Evolutionary conservation across 2,113 vertebrate genomes (phyloP).

Genomic region (Atherinomorus stipes): DNA sequence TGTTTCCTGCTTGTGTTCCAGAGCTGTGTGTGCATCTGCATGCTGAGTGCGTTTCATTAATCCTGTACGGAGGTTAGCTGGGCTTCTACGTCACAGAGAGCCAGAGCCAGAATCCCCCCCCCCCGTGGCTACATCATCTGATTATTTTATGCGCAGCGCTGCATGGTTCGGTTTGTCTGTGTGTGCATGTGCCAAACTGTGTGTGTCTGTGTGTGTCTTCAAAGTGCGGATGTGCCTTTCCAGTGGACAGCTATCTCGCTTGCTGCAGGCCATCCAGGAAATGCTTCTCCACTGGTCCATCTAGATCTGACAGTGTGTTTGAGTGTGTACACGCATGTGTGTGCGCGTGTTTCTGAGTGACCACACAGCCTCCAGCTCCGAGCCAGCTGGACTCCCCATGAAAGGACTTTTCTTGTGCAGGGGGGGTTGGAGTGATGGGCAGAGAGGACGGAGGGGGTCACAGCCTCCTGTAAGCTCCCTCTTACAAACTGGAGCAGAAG

Average conservation of each 20-base stretch:
- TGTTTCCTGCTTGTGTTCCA: too few species aligned
- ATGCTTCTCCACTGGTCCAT: constrained; percentile 64
- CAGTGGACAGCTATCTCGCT: constrained; percentile 55
- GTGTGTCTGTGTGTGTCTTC: constrained; percentile 13
- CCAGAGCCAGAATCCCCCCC: constrained; percentile 31
- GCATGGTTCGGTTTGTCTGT: constrained; percentile 47
- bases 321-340: constrained; percentile 15
- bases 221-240: constrained; percentile 44
- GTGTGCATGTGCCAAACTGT: constrained; percentile 44
- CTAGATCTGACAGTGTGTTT: constrained; percentile 48
- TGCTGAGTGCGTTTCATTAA: constrained; percentile 20
- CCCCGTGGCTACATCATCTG: constrained; percentile 52
- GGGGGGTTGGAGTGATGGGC: constrained; percentile 15
- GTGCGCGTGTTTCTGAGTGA: constrained; percentile 23
- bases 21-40: not conserved
- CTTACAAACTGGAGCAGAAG: constrained; percentile 43
- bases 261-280: constrained; percentile 69
- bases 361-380: constrained; percentile 45
- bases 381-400: constrained; percentile 72
- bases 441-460: constrained; percentile 59
- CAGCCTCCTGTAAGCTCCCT: constrained; percentile 48
- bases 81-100: constrained; percentile 24
- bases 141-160: constrained; percentile 58
- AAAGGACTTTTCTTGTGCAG: constrained; percentile 46
- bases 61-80: constrained; percentile 30